phyloP scores from a whole-genome alignment of 2,888 invertebrate species.

The Monoplex corrugatus region DNA sequence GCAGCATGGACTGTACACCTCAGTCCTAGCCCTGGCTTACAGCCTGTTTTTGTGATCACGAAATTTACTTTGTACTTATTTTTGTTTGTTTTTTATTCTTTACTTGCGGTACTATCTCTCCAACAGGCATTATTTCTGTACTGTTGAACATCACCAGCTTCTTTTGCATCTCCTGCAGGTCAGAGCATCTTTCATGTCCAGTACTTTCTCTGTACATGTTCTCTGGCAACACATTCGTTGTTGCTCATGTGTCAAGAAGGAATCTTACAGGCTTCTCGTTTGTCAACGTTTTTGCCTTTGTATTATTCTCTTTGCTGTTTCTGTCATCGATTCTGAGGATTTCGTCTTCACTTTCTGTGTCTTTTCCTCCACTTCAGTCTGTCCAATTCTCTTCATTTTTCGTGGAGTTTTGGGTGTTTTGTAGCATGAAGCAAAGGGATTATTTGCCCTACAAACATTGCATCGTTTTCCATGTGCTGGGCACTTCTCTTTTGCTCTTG shows the following conservation, averaged over 20 bases:
- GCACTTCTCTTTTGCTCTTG: background rate
- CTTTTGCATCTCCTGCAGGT: background rate
- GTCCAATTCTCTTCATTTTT: background rate
- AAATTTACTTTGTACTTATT: background rate
- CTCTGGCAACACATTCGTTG: background rate
- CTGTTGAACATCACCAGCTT: background rate
- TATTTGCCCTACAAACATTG: background rate
- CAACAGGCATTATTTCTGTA: background rate
- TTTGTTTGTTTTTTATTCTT: background rate
- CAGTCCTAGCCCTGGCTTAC: background rate
- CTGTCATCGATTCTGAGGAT: background rate
- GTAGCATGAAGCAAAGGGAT: conserved; percentile 20
- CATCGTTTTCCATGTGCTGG: background rate
- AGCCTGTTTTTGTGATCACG: background rate
- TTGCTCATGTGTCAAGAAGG: conserved; percentile 30
- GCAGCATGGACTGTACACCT: background rate
- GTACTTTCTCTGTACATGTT: conserved; percentile 1
- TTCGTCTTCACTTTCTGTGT: background rate
- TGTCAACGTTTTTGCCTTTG: conserved; percentile 4
- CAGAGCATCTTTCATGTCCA: background rate
- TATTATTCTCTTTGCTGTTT: background rate
- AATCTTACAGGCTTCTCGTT: background rate
- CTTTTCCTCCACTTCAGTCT: background rate
- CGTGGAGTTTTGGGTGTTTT: background rate
- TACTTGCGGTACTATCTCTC: background rate